These are phyloP conservation scores for Anhinga anhinga DNA, from an alignment of 2,113 vertebrate genomes.

Conservation along the genomic window DNA sequence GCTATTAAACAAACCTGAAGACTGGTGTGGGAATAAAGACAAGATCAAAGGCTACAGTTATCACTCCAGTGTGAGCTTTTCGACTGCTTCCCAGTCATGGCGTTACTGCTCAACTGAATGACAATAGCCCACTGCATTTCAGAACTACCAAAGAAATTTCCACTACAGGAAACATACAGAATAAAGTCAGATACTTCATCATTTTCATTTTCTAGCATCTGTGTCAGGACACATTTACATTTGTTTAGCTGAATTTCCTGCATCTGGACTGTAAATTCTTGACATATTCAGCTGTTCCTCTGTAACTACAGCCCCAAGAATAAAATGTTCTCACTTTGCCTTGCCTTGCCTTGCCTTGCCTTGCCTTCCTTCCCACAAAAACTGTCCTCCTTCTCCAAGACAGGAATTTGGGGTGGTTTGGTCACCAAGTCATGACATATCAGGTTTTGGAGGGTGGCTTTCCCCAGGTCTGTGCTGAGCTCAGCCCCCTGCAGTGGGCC, in stretches of 20 bases:
- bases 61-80: background rate
- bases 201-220: background rate
- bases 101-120: background rate
- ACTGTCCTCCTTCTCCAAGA: background rate
- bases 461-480: background rate
- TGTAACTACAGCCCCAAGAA: background rate
- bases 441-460: background rate
- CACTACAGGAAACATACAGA: background rate
- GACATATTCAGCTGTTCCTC: background rate
- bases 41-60: background rate
- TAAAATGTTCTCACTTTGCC: background rate
- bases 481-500: background rate
- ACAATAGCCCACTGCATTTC: background rate
- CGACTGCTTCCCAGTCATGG: background rate
- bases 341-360: background rate
- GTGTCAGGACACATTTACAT: background rate
- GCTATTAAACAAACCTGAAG: background rate
- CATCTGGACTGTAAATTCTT: background rate
- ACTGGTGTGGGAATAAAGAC: background rate
- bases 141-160: background rate
- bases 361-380: background rate
- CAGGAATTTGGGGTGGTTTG: background rate
- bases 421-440: background rate
- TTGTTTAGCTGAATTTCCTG: background rate
- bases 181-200: background rate